Evolutionary conservation across 2,888 invertebrate species (phyloP).

Genomic region (Scaptomyza caliginosa): DNA sequence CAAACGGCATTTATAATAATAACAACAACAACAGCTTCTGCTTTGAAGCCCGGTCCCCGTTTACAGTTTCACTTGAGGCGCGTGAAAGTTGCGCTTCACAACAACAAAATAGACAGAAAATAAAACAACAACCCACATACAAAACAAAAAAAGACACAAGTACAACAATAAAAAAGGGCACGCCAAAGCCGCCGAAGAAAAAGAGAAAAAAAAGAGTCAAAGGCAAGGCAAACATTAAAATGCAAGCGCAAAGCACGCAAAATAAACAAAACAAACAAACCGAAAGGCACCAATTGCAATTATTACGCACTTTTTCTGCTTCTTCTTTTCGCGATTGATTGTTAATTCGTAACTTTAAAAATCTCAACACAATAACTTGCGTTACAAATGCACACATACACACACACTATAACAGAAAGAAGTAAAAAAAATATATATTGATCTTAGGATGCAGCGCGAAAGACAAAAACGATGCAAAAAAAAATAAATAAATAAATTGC

Average conservation of each 20-base stretch:
- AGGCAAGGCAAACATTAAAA: conserved; percentile 4
- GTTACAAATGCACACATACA: conserved; percentile 31
- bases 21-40: conserved; percentile 28
- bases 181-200: conserved; percentile 12
- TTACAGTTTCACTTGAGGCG: conserved; percentile 73
- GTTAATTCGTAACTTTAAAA: conserved; percentile 8
- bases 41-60: conserved; percentile 44
- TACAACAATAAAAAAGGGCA: conserved; percentile 47
- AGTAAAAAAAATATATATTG: conserved; percentile 3
- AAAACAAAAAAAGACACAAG: conserved; percentile 28
- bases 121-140: conserved; percentile 11
- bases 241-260: conserved; percentile 6
- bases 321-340: conserved; percentile 13
- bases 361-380: conserved; percentile 37
- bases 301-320: conserved; percentile 58
- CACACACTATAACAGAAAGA: not conserved
- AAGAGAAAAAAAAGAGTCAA: conserved; percentile 2
- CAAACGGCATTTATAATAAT: not conserved
- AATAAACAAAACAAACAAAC: conserved; percentile 20
- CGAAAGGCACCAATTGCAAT: conserved; percentile 32
- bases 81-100: conserved; percentile 73
- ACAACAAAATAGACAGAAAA: conserved; percentile 27
- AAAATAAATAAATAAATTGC: conserved; percentile 5
- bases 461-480: conserved; percentile 21
- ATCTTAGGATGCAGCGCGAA: conserved; percentile 36